These are phyloP conservation scores for Drosophila santomea DNA, from an alignment of 1,140 invertebrate species.

Conservation along the genomic window DNA sequence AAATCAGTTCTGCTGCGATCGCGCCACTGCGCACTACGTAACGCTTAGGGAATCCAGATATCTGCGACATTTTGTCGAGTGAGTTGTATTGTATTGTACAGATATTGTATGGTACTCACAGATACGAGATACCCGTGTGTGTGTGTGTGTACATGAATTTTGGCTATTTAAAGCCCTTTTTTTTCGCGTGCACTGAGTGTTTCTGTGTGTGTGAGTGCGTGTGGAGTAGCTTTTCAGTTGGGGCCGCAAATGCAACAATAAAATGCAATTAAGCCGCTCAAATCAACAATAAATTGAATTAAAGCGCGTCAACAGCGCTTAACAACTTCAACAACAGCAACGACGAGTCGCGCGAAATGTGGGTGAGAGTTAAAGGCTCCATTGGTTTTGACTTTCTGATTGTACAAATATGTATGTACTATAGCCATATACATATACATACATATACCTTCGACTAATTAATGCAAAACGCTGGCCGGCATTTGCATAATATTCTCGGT, in stretches of 20 bases:
- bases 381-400: not conserved
- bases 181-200: conserved; percentile 9
- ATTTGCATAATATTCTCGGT: conserved; percentile 57
- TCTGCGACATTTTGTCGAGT: conserved; percentile 41
- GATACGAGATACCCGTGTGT: not conserved
- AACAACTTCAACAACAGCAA: conserved; percentile 16
- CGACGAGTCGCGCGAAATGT: conserved; percentile 13
- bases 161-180: not conserved
- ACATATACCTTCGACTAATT: conserved; percentile 19
- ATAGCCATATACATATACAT: not conserved
- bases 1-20: conserved; percentile 78
- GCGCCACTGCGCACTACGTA: conserved; percentile 66
- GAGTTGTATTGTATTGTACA: conserved; percentile 19
- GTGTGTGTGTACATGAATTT: not conserved
- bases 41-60: conserved; percentile 13
- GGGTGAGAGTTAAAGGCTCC: conserved; percentile 19
- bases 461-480: conserved; percentile 32
- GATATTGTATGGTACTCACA: not conserved
- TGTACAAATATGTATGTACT: not conserved
- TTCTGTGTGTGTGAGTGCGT: conserved; percentile 3
- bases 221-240: conserved; percentile 30
- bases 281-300: conserved; percentile 79
- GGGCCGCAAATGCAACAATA: conserved; percentile 46
- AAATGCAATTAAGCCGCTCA: conserved; percentile 75
- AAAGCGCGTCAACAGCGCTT: conserved; percentile 62